Base-by-base conservation (phyloP, 2,113 vertebrate species). In the Rostratula benghalensis region DNA sequence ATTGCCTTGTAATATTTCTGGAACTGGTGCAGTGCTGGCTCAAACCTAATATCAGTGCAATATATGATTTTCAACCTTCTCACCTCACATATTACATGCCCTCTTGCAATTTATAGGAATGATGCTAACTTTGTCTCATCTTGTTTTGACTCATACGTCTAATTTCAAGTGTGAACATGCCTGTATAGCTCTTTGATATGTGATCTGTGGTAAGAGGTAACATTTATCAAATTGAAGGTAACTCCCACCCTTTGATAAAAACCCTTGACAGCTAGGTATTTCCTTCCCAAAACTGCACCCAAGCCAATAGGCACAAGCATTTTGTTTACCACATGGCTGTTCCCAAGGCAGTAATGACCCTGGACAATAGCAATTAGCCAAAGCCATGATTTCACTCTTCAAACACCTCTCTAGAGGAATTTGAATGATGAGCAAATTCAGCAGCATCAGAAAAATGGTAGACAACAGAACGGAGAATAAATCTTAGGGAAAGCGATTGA, bases 161-260 rank as follows among this genome's bases (percentile, higher is more conserved):
- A 83, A 71, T 92, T 91, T 93, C 85, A 93, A 89, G 83, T 80
- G 84, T 63, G 89, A 97, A 75, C 83, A 61, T 87, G 92, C 56
- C 78, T 89, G 68, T 56, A 71, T 23, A 82, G 37, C 51, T 94
- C 92, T 95, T 91, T 95, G 86, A 94, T 93, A 95, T 69, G 81
- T 31, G 79, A 92, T 77, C 79, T 90, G 67, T 75, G 65, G 65
- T 93, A 91, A 86, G 75, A 94, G 60, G 88, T 56, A 86, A 65
- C 83, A 94, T 96, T 96, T 87, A 94, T 95, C 91, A 95, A 89
- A 61, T 68, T 83, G 89, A 96, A 95, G 81, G 81, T 46, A 74
- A 75, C 83, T 93, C 87, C 83, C 75, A 78, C 43, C 33, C 76
- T 94, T 91, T 84, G 90, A 91, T 90, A 97, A 94, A 74, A 93